Conservation (phyloP, 2,797 vertebrate genomes). For the Apogon talboti region DNA sequence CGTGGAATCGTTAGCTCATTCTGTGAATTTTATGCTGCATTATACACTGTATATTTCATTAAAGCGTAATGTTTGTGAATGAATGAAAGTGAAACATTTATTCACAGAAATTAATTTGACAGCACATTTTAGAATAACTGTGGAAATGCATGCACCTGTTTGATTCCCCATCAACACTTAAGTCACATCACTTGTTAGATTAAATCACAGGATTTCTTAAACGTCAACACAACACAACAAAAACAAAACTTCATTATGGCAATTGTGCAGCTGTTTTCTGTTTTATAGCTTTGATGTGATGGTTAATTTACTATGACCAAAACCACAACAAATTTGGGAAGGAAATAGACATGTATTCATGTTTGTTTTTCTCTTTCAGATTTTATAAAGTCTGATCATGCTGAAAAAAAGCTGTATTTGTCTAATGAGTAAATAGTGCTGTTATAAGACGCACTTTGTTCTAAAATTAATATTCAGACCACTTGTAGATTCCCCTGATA, state of each 20-base stretch:
- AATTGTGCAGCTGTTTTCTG: too few species aligned
- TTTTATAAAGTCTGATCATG: too few species aligned
- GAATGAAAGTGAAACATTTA: constrained; percentile 23
- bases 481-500: constrained; percentile 24
- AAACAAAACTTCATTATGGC: too few species aligned
- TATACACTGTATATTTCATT: constrained; percentile 31
- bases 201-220: not conserved
- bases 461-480: not conserved
- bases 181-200: constrained; percentile 37
- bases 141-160: constrained; percentile 58
- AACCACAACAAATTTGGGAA: too few species aligned
- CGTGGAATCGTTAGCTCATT: constrained; percentile 51
- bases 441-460: too few species aligned
- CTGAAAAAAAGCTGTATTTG: too few species aligned
- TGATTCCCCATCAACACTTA: constrained; percentile 61
- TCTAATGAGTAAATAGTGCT: too few species aligned
- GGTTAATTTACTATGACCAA: too few species aligned
- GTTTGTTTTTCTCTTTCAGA: too few species aligned
- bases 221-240: not conserved
- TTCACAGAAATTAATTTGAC: not conserved
- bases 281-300: too few species aligned
- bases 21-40: constrained; percentile 42
- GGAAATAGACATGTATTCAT: too few species aligned
- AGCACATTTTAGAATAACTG: constrained; percentile 4
- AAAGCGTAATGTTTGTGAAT: constrained; percentile 6